phyloP scores from a whole-genome alignment of 2,888 invertebrate species.

The Buathra laborator region DNA sequence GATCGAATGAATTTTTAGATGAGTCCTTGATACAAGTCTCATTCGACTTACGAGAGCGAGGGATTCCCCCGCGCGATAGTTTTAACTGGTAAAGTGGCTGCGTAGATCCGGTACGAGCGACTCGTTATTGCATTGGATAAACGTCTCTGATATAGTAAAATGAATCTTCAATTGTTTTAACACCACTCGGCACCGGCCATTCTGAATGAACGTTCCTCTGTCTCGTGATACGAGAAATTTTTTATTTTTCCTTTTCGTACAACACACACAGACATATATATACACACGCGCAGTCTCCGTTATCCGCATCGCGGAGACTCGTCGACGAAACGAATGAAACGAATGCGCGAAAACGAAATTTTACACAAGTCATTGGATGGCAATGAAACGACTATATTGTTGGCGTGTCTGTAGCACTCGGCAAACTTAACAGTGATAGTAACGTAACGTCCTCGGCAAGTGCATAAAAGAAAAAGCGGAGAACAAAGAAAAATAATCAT shows the following conservation, averaged over 20 bases:
- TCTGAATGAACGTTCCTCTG: conserved; percentile 42
- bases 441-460: conserved; percentile 56
- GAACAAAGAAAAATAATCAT: conserved; percentile 31
- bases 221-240: conserved; percentile 30
- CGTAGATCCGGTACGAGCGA: conserved; percentile 68
- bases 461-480: conserved; percentile 27
- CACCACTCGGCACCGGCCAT: conserved; percentile 57
- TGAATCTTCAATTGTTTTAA: conserved; percentile 67
- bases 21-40: conserved; percentile 49
- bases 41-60: conserved; percentile 44
- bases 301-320: conserved; percentile 16
- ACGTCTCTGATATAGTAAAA: conserved; percentile 69
- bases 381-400: conserved; percentile 48
- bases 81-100: conserved; percentile 42
- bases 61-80: conserved; percentile 8
- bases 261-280: conserved; percentile 8
- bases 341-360: conserved; percentile 49
- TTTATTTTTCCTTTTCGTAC: conserved; percentile 28
- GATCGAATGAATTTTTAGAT: conserved; percentile 73
- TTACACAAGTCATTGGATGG: conserved; percentile 52
- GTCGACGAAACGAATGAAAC: conserved; percentile 9
- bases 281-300: neutral
- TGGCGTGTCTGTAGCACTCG: conserved; percentile 26
- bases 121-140: conserved; percentile 70
- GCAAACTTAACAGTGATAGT: conserved; percentile 64